Evolutionary conservation across 2,888 invertebrate species (phyloP).

Genomic region (Hymenopus coronatus): DNA sequence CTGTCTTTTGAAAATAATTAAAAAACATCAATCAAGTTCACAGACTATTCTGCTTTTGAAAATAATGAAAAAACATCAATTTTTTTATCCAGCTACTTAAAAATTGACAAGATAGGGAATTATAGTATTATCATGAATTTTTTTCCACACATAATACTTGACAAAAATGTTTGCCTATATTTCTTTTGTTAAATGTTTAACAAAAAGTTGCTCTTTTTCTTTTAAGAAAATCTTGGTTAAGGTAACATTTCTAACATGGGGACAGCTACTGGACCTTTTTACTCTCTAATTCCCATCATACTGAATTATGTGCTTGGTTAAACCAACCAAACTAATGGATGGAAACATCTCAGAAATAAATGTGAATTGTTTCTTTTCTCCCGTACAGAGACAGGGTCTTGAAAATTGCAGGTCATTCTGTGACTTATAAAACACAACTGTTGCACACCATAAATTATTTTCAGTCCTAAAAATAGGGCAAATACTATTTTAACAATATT

Average conservation of each 20-base stretch:
- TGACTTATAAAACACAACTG: neutral
- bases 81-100: constrained; percentile 34
- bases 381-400: neutral
- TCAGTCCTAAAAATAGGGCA: neutral
- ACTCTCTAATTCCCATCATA: neutral
- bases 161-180: constrained; percentile 1
- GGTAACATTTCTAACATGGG: neutral
- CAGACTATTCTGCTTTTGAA: constrained; percentile 16
- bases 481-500: neutral
- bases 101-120: constrained; percentile 37
- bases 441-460: neutral
- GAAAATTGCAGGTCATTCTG: neutral
- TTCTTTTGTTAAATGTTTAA: neutral
- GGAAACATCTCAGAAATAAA: neutral
- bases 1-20: constrained; percentile 17
- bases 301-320: neutral
- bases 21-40: constrained; percentile 19
- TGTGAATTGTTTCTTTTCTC: neutral
- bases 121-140: constrained; percentile 26
- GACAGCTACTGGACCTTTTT: neutral
- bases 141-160: constrained; percentile 16
- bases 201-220: neutral
- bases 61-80: constrained; percentile 27
- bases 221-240: neutral
- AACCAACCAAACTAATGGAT: neutral